Percentiles rank a stretch among this genome's conserved stretches.
Conservation (phyloP, 2,113 vertebrate genomes). For the Eupsittula cactorum region DNA sequence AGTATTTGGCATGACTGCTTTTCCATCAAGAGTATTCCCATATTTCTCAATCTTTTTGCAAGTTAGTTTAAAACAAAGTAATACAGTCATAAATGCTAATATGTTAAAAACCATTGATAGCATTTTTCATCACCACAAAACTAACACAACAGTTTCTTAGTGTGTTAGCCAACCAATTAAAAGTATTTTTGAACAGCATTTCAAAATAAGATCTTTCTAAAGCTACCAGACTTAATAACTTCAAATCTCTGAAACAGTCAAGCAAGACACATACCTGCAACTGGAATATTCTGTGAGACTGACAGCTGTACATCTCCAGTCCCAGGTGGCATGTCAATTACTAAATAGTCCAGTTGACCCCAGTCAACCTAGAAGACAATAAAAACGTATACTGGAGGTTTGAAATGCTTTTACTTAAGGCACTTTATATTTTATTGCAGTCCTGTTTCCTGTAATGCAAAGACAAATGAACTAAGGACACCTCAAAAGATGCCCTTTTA, state of each 20-base stretch:
- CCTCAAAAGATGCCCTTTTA: neutral
- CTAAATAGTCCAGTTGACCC: constrained; percentile 91
- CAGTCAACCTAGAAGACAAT: constrained; percentile 87
- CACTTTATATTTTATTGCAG: neutral
- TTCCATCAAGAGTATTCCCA: neutral
- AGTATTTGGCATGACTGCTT: neutral
- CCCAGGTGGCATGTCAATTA: constrained; percentile 98
- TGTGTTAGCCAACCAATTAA: neutral
- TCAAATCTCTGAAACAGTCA: neutral
- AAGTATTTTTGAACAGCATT: neutral
- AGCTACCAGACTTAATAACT: neutral
- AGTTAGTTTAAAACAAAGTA: neutral
- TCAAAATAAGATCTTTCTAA: neutral
- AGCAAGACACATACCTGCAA: constrained; percentile 81
- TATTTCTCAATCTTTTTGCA: neutral
- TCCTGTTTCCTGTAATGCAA: neutral
- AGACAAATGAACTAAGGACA: neutral
- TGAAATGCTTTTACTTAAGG: neutral
- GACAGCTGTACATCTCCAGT: constrained; percentile 97
- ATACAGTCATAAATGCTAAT: neutral
- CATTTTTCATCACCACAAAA: neutral
- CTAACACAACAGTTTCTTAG: neutral
- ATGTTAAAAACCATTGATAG: neutral
- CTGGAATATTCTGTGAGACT: constrained; percentile 90
- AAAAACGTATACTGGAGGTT: neutral